Conservation (phyloP, 1,140 invertebrate species). For the Euborellia annulipes region DNA sequence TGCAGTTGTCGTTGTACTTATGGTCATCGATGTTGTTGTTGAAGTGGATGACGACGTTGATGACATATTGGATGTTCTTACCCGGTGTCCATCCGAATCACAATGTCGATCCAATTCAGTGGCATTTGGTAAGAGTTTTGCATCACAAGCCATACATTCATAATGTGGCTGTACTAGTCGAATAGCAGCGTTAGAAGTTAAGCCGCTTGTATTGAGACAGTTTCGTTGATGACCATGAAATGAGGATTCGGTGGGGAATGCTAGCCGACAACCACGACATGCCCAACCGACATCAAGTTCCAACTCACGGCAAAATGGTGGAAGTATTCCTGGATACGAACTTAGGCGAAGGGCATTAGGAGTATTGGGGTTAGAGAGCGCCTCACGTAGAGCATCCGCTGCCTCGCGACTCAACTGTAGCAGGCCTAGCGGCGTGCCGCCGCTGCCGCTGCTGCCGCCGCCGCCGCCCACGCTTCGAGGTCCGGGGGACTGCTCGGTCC, state of each 20-base stretch:
- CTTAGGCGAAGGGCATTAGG: conserved; percentile 5
- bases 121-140: conserved; percentile 39
- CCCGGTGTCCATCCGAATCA: conserved; percentile 37
- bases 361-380: not conserved
- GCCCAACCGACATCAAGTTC: conserved; percentile 68
- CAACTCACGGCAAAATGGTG: conserved; percentile 32
- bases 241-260: conserved; percentile 56
- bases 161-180: conserved; percentile 49
- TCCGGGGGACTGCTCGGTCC: conserved; percentile 27
- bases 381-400: not conserved
- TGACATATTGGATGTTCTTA: conserved; percentile 24
- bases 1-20: conserved; percentile 9
- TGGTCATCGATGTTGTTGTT: conserved; percentile 14
- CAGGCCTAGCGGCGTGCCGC: conserved; percentile 29
- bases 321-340: conserved; percentile 18
- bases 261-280: conserved; percentile 70
- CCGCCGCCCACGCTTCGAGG: conserved; percentile 11
- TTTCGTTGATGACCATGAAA: conserved; percentile 53
- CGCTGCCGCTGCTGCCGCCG: conserved; percentile 14
- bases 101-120: conserved; percentile 50
- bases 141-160: conserved; percentile 51
- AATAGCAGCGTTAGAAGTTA: conserved; percentile 42
- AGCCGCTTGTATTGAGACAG: conserved; percentile 41
- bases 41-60: conserved; percentile 19
- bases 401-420: conserved; percentile 19